phyloP scores from a whole-genome alignment of 2,113 vertebrate species.

The Anhinga anhinga region DNA sequence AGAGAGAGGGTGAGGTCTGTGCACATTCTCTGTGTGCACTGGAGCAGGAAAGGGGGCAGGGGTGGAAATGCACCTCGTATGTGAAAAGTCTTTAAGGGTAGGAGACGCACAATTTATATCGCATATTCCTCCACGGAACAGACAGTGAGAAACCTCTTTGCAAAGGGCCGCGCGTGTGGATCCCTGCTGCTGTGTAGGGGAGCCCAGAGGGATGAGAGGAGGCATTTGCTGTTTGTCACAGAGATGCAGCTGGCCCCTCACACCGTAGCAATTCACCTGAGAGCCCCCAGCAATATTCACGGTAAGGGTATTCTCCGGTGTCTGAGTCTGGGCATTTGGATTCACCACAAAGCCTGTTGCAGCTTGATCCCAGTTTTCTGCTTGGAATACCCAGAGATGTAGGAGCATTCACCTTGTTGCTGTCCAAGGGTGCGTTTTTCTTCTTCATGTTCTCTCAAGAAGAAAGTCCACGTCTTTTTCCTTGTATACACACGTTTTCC shows the following conservation, averaged over 20 bases:
- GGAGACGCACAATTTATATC: rapidly evolving
- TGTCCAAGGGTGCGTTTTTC: background rate
- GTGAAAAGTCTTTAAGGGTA: rapidly evolving
- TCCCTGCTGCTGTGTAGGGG: background rate
- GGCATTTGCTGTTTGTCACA: background rate
- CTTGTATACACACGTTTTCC: rapidly evolving
- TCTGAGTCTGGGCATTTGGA: background rate
- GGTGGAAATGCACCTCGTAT: rapidly evolving
- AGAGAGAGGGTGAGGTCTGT: background rate
- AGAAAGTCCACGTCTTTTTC: rapidly evolving
- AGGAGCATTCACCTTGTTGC: background rate
- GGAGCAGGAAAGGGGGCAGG: background rate
- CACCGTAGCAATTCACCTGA: background rate
- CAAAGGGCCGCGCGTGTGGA: background rate
- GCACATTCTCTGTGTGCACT: rapidly evolving
- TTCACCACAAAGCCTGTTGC: background rate
- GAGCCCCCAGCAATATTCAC: background rate
- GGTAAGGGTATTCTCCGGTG: background rate
- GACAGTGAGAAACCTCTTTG: background rate
- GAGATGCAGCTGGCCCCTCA: background rate
- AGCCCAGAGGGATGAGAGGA: background rate
- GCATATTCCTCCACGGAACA: background rate
- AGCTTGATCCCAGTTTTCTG: too few species aligned
- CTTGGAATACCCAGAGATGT: background rate
- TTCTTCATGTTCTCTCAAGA: background rate